A percentile compares a stretch with the other conserved stretches of the same genome.
phyloP scores from a whole-genome alignment of 2,888 invertebrate species.

The Lottia scabra region DNA sequence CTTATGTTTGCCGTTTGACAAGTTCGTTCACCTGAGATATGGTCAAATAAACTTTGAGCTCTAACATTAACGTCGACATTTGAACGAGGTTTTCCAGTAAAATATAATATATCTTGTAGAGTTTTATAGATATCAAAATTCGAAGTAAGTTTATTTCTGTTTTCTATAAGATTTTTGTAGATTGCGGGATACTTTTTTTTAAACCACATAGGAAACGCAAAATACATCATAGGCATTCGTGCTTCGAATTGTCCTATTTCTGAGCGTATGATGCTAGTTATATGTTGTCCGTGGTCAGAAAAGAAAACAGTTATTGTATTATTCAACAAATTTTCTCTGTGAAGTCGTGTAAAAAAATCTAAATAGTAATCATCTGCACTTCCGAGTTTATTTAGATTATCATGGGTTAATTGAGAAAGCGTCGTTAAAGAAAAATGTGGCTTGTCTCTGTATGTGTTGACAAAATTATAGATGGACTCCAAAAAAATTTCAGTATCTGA shows the following conservation, averaged over 20 bases:
- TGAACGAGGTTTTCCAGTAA: neutral
- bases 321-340: conserved; percentile 20
- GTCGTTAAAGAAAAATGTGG: too few relatives aligned
- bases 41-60: too few relatives aligned
- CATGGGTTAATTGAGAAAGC: too few relatives aligned
- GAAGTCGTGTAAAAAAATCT: too few relatives aligned
- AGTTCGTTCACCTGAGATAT: too few relatives aligned
- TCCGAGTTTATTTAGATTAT: too few relatives aligned
- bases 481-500: too few relatives aligned
- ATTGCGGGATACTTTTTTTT: conserved; percentile 75
- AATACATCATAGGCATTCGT: conserved; percentile 83
- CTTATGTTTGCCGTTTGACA: too few relatives aligned
- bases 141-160: conserved; percentile 78
- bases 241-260: conserved; percentile 84
- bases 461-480: too few relatives aligned
- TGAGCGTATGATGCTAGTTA: conserved; percentile 84
- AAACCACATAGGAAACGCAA: conserved; percentile 81
- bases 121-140: conserved; percentile 87
- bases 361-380: too few relatives aligned
- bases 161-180: conserved; percentile 61
- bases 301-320: conserved; percentile 67
- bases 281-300: conserved; percentile 91
- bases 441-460: too few relatives aligned
- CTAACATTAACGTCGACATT: too few relatives aligned
- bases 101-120: conserved; percentile 74